Percentiles rank a stretch among this genome's conserved stretches.
These are phyloP conservation scores for Hyppa rectilinea DNA, from an alignment of 2,888 invertebrate species.

Conservation along the genomic window DNA sequence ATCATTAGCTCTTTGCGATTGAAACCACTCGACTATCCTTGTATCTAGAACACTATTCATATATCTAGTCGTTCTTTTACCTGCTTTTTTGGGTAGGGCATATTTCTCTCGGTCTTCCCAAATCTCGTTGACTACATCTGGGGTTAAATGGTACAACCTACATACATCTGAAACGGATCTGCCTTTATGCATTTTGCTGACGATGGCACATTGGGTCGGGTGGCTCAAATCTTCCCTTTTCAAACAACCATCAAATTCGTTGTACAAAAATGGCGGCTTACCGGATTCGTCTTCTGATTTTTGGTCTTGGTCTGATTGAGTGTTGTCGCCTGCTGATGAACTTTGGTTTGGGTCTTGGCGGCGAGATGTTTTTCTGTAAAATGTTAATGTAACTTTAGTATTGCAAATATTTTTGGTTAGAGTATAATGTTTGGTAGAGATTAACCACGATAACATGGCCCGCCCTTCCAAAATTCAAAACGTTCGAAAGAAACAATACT, in stretches of 20 bases:
- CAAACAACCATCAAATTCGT: conserved; percentile 32
- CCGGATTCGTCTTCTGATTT: conserved; percentile 55
- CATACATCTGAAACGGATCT: conserved; percentile 72
- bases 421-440: background rate
- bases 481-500: no score
- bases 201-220: conserved; percentile 72
- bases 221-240: conserved; percentile 69
- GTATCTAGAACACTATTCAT: conserved; percentile 72
- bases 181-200: conserved; percentile 77
- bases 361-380: conserved; percentile 45
- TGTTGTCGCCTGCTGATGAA: conserved; percentile 56
- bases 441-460: no score
- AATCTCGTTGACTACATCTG: conserved; percentile 73
- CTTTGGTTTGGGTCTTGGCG: conserved; percentile 33
- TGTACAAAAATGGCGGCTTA: conserved; percentile 48
- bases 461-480: no score
- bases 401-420: background rate
- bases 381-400: background rate
- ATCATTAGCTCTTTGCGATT: conserved; percentile 65
- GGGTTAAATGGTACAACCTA: conserved; percentile 70
- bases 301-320: conserved; percentile 61
- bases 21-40: conserved; percentile 72
- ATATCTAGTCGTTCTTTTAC: conserved; percentile 65
- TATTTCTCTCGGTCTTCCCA: conserved; percentile 77
- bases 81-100: conserved; percentile 67